Conservation (phyloP, 2,797 vertebrate species). For the Darevskia nairensis region DNA sequence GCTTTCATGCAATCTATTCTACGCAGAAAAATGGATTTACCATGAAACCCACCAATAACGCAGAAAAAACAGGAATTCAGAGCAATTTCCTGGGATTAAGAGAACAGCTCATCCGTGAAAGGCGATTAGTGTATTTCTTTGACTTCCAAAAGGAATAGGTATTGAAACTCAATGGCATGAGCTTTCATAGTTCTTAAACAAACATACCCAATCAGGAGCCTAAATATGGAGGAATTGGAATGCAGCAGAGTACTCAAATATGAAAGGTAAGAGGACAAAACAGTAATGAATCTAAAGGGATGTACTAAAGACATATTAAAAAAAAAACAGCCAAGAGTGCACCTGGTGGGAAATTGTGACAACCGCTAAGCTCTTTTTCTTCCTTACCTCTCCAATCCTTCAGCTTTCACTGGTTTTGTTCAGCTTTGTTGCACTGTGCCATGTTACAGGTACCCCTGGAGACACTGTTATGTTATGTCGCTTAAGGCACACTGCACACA, state of each 20-base stretch:
- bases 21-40: conserved; percentile 53
- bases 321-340: not conserved
- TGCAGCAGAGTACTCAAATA: not conserved
- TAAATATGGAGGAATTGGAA: conserved; percentile 23
- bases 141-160: conserved; percentile 54
- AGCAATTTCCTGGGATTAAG: conserved; percentile 64
- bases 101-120: conserved; percentile 62
- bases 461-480: not conserved
- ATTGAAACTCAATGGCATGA: conserved; percentile 47
- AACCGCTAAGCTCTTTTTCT: not conserved
- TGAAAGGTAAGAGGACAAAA: not conserved
- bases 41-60: conserved; percentile 44
- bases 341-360: not conserved
- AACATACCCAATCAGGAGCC: conserved; percentile 39
- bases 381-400: not conserved
- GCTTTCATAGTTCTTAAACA: conserved; percentile 48
- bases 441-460: not conserved
- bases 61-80: conserved; percentile 53
- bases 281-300: not conserved
- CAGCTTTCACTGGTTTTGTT: not conserved
- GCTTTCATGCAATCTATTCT: conserved; percentile 45
- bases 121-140: conserved; percentile 67
- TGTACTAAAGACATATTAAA: not conserved
- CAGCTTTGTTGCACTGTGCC: not conserved
- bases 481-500: not conserved